Percentiles rank a stretch among this genome's conserved stretches.
phyloP scores from a whole-genome alignment of 2,888 invertebrate species.

The Standfussiana lucernea region DNA sequence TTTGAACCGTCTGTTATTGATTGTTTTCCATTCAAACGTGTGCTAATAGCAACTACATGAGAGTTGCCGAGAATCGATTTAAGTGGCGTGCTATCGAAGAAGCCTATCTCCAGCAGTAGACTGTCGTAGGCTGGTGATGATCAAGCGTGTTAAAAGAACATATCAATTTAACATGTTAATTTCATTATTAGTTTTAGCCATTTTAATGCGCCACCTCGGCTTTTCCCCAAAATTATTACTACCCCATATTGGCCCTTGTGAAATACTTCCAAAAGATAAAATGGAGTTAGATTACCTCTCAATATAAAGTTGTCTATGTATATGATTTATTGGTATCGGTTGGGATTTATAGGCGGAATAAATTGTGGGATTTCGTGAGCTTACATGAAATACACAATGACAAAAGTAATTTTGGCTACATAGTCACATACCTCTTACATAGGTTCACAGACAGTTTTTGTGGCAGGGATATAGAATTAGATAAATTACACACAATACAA shows the following conservation, averaged over 20 bases:
- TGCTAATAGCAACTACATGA: too few relatives aligned
- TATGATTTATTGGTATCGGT: constrained; percentile 38
- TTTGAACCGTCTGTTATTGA: too few relatives aligned
- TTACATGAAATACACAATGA: constrained; percentile 19
- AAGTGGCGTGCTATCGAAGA: too few relatives aligned
- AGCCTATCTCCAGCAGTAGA: too few relatives aligned
- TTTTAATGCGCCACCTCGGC: not conserved
- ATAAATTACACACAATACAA: not conserved
- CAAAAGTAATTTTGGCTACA: constrained; percentile 12
- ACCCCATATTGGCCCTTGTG: not conserved
- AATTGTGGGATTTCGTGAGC: constrained; percentile 29
- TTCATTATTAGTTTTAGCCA: not conserved
- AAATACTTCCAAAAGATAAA: not conserved
- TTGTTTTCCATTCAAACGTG: too few relatives aligned
- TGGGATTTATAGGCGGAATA: constrained; percentile 41
- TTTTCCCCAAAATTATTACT: not conserved
- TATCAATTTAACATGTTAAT: too few relatives aligned
- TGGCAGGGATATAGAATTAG: not conserved
- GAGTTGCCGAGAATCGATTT: too few relatives aligned
- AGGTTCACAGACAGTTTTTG: not conserved
- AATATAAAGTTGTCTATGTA: constrained; percentile 33
- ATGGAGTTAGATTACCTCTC: not conserved
- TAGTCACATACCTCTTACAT: not conserved
- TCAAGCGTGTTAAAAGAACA: not conserved
- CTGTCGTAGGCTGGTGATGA: too few relatives aligned